Percentiles rank a stretch among this genome's conserved stretches.
phyloP scores from a whole-genome alignment of 2,888 invertebrate genomes.

The Ptilodon capucinus region DNA sequence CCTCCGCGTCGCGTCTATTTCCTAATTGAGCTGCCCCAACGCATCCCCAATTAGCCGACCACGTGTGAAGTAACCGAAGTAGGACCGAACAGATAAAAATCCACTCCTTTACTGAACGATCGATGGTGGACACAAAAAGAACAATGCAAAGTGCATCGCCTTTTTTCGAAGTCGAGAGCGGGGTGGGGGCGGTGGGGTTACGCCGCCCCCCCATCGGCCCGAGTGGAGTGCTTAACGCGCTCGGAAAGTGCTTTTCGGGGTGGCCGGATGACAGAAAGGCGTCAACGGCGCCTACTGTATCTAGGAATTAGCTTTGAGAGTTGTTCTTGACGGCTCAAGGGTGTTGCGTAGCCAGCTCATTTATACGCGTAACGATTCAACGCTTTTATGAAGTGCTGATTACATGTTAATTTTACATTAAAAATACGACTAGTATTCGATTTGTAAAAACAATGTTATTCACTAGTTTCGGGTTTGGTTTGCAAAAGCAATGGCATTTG shows the following conservation, averaged over 20 bases:
- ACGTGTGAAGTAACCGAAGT: constrained; percentile 70
- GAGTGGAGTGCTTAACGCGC: constrained; percentile 66
- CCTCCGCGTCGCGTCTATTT: constrained; percentile 36
- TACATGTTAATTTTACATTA: background rate
- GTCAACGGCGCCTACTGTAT: constrained; percentile 52
- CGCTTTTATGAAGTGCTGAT: background rate
- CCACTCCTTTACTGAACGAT: constrained; percentile 77
- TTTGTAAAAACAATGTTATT: too few relatives aligned
- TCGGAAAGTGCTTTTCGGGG: constrained; percentile 72
- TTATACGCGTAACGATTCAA: constrained; percentile 23
- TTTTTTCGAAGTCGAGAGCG: constrained; percentile 73
- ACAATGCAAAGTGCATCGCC: constrained; percentile 80
- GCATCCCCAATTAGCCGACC: constrained; percentile 66
- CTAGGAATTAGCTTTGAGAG: constrained; percentile 57
- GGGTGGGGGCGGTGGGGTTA: constrained; percentile 50
- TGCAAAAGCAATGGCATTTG: too few relatives aligned
- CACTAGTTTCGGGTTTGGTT: too few relatives aligned
- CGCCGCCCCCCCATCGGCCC: constrained; percentile 40
- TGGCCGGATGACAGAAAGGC: constrained; percentile 65
- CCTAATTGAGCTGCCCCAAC: constrained; percentile 53
- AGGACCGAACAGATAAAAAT: constrained; percentile 69
- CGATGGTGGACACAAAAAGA: constrained; percentile 81
- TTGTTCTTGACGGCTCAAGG: constrained; percentile 37
- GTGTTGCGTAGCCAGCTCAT: constrained; percentile 20
- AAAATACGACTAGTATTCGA: too few relatives aligned